phyloP scores from a whole-genome alignment of 2,113 vertebrate genomes.

The Notarius quadriscutis region DNA sequence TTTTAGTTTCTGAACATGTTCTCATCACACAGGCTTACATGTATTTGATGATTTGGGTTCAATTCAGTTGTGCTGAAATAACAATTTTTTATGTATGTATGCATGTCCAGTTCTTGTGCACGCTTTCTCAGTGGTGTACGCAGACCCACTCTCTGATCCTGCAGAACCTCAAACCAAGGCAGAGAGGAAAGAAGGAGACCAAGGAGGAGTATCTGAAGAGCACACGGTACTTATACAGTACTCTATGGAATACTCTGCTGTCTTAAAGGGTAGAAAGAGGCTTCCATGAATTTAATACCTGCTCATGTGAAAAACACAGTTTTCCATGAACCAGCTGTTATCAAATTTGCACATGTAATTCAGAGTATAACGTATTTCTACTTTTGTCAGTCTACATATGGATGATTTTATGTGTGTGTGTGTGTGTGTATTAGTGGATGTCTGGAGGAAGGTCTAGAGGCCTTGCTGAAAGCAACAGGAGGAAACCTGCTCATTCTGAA shows the following conservation, averaged over 20 bases:
- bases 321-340: not conserved
- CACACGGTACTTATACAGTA: slow-evolving; percentile 78
- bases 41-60: not conserved
- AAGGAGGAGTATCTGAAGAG: slow-evolving; percentile 98
- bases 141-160: slow-evolving; percentile 98
- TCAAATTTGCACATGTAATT: not conserved
- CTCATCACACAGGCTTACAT: not conserved
- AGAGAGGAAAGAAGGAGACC: slow-evolving; percentile 94
- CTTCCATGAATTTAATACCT: not conserved
- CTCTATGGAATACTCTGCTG: not conserved
- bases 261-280: not conserved
- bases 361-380: not conserved
- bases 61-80: not conserved
- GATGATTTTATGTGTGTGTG: not conserved
- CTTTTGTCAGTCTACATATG: not conserved
- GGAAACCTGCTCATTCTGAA: slow-evolving; percentile 94
- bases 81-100: not conserved
- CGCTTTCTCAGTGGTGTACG: slow-evolving; percentile 96
- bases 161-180: slow-evolving; percentile 96
- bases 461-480: slow-evolving; percentile 91
- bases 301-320: too few species aligned
- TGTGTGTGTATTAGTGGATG: slow-evolving; percentile 79
- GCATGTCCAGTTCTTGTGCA: slow-evolving; percentile 83
- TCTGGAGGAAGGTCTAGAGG: slow-evolving; percentile 93
- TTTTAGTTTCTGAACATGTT: not conserved